Evolutionary conservation across 2,797 vertebrate species (phyloP).

Genomic region (Liparis tanakae): DNA sequence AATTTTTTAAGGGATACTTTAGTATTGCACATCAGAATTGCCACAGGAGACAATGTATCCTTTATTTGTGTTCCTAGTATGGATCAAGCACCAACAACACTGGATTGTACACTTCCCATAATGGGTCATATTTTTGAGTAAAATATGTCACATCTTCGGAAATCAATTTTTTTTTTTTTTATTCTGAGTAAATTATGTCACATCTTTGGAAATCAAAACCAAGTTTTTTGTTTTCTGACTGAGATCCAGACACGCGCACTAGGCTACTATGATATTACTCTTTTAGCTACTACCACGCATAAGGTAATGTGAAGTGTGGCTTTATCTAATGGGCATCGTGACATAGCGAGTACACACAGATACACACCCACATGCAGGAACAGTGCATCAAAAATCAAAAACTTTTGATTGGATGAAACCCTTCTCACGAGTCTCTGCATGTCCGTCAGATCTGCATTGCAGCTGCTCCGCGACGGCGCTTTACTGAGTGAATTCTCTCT

Average conservation of each 20-base stretch:
- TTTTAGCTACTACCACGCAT: neutral
- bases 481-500: neutral
- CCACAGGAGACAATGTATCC: neutral
- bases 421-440: neutral
- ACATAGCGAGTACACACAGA: no score
- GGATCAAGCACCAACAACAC: neutral
- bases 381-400: no score
- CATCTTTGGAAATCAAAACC: constrained; percentile 3
- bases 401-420: no score
- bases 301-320: neutral
- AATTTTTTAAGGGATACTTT: neutral
- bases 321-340: neutral
- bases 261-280: neutral
- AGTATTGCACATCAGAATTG: neutral
- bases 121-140: neutral
- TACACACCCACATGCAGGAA: no score
- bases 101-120: neutral
- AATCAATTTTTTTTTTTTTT: neutral
- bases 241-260: neutral
- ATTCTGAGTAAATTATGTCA: neutral
- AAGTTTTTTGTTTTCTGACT: neutral
- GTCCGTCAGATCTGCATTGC: constrained; percentile 17
- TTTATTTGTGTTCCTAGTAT: neutral
- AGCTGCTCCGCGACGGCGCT: constrained; percentile 1
- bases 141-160: neutral